Conservation (phyloP, 1,140 invertebrate species). For the Drosophila sturtevanti region DNA sequence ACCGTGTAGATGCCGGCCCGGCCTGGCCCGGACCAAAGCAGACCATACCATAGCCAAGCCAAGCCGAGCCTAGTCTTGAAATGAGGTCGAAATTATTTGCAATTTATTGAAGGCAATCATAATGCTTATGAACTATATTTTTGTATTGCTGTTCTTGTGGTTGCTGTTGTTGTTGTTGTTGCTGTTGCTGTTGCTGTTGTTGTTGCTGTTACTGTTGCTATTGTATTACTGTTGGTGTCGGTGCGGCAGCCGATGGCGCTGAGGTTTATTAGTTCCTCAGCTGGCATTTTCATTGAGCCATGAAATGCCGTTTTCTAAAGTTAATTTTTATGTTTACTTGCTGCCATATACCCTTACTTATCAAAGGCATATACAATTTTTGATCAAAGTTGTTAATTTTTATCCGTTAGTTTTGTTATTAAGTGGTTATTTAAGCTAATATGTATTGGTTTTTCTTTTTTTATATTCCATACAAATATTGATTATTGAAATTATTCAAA, state of each 20-base stretch:
- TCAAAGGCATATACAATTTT: conserved; percentile 8
- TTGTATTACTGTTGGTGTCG: conserved; percentile 22
- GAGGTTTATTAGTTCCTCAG: conserved; percentile 72
- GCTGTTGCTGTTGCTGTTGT: conserved; percentile 28
- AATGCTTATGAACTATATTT: conserved; percentile 75
- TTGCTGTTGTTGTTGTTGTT: conserved; percentile 40
- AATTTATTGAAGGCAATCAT: conserved; percentile 81
- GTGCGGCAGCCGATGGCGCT: conserved; percentile 29
- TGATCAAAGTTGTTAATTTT: not conserved
- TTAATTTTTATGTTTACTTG: conserved; percentile 53
- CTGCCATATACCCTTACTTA: conserved; percentile 12
- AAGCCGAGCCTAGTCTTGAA: conserved; percentile 60
- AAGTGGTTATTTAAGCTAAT: too few species aligned
- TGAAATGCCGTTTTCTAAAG: conserved; percentile 63
- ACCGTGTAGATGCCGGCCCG: conserved; percentile 59
- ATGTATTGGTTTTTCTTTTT: too few species aligned
- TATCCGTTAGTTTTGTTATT: not conserved
- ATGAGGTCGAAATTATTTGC: conserved; percentile 81
- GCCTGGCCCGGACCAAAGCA: conserved; percentile 32
- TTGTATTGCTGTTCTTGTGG: conserved; percentile 43
- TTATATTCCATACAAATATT: too few species aligned
- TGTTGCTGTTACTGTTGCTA: conserved; percentile 14
- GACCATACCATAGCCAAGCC: too few species aligned
- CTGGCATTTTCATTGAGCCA: conserved; percentile 67
- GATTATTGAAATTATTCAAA: too few species aligned